Evolutionary conservation across 2,797 vertebrate genomes (phyloP), one percentile per base, ranked within the genome.

Genomic region (Triplophysa yarkandensis): DNA sequence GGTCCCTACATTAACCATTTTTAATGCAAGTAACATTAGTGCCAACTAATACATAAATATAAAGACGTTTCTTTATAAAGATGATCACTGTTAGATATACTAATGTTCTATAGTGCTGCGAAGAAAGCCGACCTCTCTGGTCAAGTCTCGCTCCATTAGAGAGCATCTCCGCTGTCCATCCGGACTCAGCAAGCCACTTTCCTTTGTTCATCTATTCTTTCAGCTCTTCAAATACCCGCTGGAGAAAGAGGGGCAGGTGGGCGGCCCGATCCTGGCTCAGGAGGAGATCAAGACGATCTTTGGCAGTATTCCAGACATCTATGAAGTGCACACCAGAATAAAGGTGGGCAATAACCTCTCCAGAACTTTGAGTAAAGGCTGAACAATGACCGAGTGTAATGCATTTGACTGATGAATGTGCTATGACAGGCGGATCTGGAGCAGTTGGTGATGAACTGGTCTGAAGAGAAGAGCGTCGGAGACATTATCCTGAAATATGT

Each of bases 231-330:
- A 98, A 78, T 82, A 95, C 86, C 98, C 97, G 0, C 13, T 99
- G 86, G 97, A 98, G 77, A 97, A 95, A 77, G 97, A 98, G 78
- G 95, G 92, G 9, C 98, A 99, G 50, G 92, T 98, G 21, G 98
- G 98, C 7, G 98, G 98, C 21, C 96, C 97, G 36, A 97, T 99
- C 79, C 93, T 99, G 83, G 96, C 96, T 50, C 94, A 91, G 73
- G 98, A 99, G 85, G 98, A 99, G 86, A 93, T 99, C 25, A 99
- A 99, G 85, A 97, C 97, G 1, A 99, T 99, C 85, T 99, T 99
- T 84, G 96, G 97, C 86, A 95, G 96, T 87, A 98, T 99, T 83
- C 98, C 96, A 52, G 97, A 99, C 82, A 98, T 99, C 84, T 94
- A 95, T 71, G 96, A 98, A 16, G 95, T 99, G 28, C 98, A 99